Base-by-base conservation (phyloP, 1,140 invertebrate species). In the Choristoneura fumiferana region DNA sequence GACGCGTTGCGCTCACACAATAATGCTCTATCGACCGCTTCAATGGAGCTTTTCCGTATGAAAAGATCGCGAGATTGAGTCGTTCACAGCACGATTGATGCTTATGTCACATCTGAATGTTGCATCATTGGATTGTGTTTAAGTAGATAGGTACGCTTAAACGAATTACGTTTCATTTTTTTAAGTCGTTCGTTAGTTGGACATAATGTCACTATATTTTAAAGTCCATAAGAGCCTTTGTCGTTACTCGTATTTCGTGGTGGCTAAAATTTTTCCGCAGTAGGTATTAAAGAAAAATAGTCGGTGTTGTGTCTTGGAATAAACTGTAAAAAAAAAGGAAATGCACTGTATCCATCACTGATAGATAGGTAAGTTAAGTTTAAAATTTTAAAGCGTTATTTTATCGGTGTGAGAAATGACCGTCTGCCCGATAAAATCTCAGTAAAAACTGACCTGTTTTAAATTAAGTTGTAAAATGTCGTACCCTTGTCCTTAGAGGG, bases 381-480 rank as follows among this genome's bases (percentile, higher is more conserved):
- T 22, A 22, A 22, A 13, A 49, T 29, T 49, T 22, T 49, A 49
- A 49, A 49, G 43, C n/a, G 18, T 13, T 12, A n/a, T 49, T 49
- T 13, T 49, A 49, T 49, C 18, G n/a, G 22, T 33, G 43, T 18
- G 18, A 4, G 18, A 12, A 49, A 49, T 49, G 18, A 49, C 43
- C 22, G 43, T 49, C 43, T 29, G 18, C 43, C 29, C 43, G 54
- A 63, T 60, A 64, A 65, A 65, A 62, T 40, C 38, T 15, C 54
- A 54, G 35, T 58, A 53, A 66, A 64, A 65, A 61, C 36, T 58
- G 54, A 54, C 62, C 62, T 67, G 57, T 63, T 81, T 77, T 76
- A 78, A 84, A 86, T 84, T 78, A 76, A 83, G 81, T 73, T 82
- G 76, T 84, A 81, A 80, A 83, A 76, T 69, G 63, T 57, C 56